Percentiles rank a stretch among this genome's conserved stretches.
phyloP scores from a whole-genome alignment of 2,113 vertebrate genomes.

The Dinomys branickii region DNA sequence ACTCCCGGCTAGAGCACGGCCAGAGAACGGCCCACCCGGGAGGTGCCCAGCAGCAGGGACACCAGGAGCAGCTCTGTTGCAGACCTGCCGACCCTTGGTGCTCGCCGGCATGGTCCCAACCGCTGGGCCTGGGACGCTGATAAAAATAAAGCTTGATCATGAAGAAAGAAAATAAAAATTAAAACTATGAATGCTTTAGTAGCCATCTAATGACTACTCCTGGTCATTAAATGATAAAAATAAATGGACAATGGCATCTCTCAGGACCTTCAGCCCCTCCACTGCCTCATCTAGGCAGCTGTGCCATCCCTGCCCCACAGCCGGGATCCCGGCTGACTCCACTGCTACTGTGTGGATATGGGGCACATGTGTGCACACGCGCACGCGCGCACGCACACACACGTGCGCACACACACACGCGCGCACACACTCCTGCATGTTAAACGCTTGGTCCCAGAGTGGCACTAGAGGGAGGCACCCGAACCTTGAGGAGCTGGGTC shows the following conservation, averaged over 20 bases:
- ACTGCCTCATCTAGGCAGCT: background rate
- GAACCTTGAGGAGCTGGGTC: background rate
- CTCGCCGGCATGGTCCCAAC: background rate
- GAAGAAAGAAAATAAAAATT: constrained; percentile 1
- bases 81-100: background rate
- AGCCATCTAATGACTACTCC: background rate
- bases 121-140: background rate
- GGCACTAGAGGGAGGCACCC: background rate
- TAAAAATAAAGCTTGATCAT: background rate
- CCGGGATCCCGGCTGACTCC: background rate
- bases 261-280: background rate
- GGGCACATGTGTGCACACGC: too few species aligned
- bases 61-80: background rate
- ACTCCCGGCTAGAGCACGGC: background rate
- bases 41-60: background rate
- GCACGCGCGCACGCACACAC: too few species aligned
- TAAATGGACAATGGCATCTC: background rate
- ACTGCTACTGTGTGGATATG: too few species aligned
- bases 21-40: background rate
- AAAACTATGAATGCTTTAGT: background rate
- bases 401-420: too few species aligned
- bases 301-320: background rate
- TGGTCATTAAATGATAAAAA: background rate
- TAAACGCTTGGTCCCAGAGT: background rate
- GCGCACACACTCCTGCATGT: background rate